phyloP scores from a whole-genome alignment of 2,113 vertebrate species.

The Capreolus pygargus region DNA sequence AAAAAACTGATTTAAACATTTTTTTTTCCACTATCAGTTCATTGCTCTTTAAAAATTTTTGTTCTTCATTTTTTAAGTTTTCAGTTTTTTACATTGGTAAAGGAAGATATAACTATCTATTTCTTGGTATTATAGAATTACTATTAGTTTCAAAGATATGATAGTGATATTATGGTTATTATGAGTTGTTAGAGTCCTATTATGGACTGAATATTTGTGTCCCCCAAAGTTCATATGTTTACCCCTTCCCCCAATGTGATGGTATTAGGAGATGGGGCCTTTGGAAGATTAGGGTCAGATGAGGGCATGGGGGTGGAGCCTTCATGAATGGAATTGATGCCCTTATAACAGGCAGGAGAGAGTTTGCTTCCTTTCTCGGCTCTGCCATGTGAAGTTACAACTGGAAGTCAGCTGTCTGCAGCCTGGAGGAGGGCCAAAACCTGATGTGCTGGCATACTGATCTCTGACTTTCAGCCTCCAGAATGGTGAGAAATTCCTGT shows the following conservation, averaged over 20 bases:
- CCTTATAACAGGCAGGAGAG: neutral
- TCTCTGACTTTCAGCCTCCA: neutral
- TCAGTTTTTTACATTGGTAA: neutral
- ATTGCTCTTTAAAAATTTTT: neutral
- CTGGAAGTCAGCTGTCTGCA: neutral
- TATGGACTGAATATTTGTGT: neutral
- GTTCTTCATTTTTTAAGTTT: neutral
- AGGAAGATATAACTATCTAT: neutral
- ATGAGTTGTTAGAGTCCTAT: neutral
- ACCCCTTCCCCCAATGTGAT: neutral
- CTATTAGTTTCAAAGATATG: neutral
- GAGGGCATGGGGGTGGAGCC: neutral
- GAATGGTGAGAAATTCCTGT: neutral
- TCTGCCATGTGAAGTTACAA: neutral
- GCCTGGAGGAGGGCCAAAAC: too few relatives aligned
- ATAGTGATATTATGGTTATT: neutral
- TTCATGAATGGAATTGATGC: neutral
- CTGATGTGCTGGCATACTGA: neutral
- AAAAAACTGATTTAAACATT: neutral
- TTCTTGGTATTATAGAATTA: neutral
- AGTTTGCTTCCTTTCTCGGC: neutral
- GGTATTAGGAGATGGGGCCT: neutral
- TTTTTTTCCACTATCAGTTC: neutral
- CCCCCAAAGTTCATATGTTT: neutral
- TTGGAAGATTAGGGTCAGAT: neutral